Evolutionary conservation across 2,888 invertebrate species (phyloP), one percentile per base, ranked within the genome.

Genomic region (Lycophotia porphyrea): DNA sequence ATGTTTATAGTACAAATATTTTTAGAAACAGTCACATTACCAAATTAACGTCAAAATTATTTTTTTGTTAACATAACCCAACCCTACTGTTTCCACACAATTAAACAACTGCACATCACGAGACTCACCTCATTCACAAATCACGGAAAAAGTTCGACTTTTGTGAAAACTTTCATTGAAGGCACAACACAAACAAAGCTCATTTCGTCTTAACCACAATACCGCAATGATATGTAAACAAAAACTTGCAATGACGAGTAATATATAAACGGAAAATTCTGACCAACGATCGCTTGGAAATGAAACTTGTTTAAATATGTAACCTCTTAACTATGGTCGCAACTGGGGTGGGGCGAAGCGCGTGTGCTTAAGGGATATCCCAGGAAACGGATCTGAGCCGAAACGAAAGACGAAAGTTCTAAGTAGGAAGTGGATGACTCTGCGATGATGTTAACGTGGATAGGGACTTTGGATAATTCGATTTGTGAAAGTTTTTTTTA

Each of bases 301-400:
- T 94, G 93, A 89, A 90, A 91, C 92, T 92, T 93, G 93, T 92
- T 94, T 95, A 95, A 95, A 94, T 95, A 95, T 95, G 94, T 93
- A 91, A 90, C 90, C 93, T 92, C 89, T 90, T 89, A 77, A 90
- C 90, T 92, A 91, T 92, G 89, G 87, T 85, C 87, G 90, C 82
- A 84, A 42, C 80, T 87, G 82, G 90, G 91, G 93, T 92, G 93
- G 94, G 94, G 93, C 91, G 92, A 86, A 81, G 82, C 85, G 86
- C 87, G 88, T 86, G 88, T 87, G 89, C 89, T 86, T 86, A 90
- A 90, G 93, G 93, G 93, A 90, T 90, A 92, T 86, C 94, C 91
- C 94, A 95, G 95, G 95, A 96, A 96, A 95, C 93, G 90, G 91
- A 92, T 92, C 90, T 93, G 88, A 61, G 24, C 69, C 90, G 92